Base-by-base conservation (phyloP, 2,888 invertebrate species). In the Hedya salicella region DNA sequence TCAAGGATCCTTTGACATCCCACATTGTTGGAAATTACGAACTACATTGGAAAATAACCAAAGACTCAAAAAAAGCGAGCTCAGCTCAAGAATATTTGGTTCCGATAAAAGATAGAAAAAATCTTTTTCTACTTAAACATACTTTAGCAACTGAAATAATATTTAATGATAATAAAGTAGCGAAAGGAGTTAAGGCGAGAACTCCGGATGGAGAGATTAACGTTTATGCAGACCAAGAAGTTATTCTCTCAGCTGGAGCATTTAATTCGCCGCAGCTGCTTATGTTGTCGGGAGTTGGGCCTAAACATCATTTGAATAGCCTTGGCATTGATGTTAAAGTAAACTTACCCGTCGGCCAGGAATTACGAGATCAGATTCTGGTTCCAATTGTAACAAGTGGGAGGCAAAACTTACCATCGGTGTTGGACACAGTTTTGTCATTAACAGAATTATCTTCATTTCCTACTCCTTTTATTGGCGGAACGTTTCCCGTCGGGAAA, bases 101-200 rank as follows among this genome's bases (percentile, higher is more conserved):
- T 1, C 63, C 64, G 13, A 46, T 50, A 8, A 74, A 63, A 42
- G 54, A 70, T 21, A 69, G 74, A 5, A 8, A 44, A 32, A 74
- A 76, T 16, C 65, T 76, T 0, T 61, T 69, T 40, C 46, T 76
- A 2, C 44, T 73, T 1, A 77, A 75, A 59, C 68, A 74, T 8
- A 62, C 75, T 50, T 52, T 72, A 25, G 77, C 68, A 0, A 71
- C 70, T 9, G 75, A 72, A 70, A 40, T 77, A 1, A 60, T 71
- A 57, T 50, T 70, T 11, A 62, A 69, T 49, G 61, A 68, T 8
- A 36, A 68, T 5, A 71, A 69, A 2, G 73, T 69, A 11, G 75
- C 73, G 13, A 32, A 69, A 19, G 73, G 73, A 9, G 75, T 74
- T 3, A 44, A 61, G 36, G 68, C 54, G 30, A 40, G 63, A 0